Evolutionary conservation across 2,888 invertebrate species (phyloP), one percentile per base, ranked within the genome.

Genomic region (Dynastes grantii): DNA sequence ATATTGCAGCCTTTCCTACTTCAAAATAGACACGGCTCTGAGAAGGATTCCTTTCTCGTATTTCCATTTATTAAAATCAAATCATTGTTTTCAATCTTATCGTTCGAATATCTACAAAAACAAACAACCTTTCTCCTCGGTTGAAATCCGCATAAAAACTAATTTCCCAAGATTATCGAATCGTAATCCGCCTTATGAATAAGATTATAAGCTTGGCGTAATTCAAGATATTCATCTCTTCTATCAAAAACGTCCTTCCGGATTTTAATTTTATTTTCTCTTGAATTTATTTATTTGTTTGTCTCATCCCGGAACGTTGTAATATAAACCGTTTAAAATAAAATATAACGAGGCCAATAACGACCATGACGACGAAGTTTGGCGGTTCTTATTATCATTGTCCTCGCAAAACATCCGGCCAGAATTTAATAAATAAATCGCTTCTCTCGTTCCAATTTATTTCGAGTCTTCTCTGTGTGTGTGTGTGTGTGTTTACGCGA

Each of bases 261-360:
- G 22, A 58, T 11, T 58, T 22, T 58, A 58, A 58, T 58, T 58
- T 58, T 8, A 16, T 58, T 9, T 58, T 58, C 22, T 58, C 55
- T 22, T 22, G 55, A 16, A 58, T 58, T 58, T 58, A 22, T 58
- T 58, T 58, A 22, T 58, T 58, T 58, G 55, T 58, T 58, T 45
- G 45, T 45, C 22, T 58, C 27, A 8, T 27, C 55, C 22, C 1
- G 22, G 22, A 58, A 58, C 55, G 55, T 45, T 11, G 45, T 58
- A 58, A 58, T 58, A 22, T 58, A 58, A 58, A 58, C 55, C 55
- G 55, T 58, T 58, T 58, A 58, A 58, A 58, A 22, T 58, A 58
- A 58, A 58, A 58, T 58, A 58, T 58, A 58, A 58, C 55, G 55
- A 58, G 55, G 55, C 16, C 55, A 58, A 58, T 58, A 58, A 45